phyloP scores from a whole-genome alignment of 2,113 vertebrate genomes.

The Pitta sordida region DNA sequence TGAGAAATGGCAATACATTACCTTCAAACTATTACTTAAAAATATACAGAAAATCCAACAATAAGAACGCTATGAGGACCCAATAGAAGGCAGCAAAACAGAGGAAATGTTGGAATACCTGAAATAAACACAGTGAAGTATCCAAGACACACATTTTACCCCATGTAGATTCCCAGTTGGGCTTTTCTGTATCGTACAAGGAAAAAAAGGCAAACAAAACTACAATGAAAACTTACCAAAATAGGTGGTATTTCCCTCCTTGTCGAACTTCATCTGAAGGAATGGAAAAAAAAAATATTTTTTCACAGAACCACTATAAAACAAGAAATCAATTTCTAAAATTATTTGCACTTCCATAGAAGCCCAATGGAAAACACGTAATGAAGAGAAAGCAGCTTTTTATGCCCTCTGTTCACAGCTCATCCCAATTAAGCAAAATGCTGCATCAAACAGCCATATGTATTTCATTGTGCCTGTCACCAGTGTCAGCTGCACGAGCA shows the following conservation, averaged over 20 bases:
- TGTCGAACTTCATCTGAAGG: constrained; percentile 90
- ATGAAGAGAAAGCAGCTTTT: neutral
- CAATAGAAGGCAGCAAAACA: neutral
- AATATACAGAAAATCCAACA: neutral
- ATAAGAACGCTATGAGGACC: neutral
- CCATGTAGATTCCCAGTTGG: neutral
- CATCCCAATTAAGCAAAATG: neutral
- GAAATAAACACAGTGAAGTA: neutral
- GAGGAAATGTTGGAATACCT: neutral
- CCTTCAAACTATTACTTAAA: neutral
- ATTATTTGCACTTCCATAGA: neutral
- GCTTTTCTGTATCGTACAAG: neutral
- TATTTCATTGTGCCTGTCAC: neutral
- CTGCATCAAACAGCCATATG: rapidly evolving
- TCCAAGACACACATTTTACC: neutral
- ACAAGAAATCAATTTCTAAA: neutral
- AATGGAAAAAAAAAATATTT: neutral
- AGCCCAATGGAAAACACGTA: neutral
- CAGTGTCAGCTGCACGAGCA: rapidly evolving
- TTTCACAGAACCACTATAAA: neutral
- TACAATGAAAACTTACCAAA: constrained; percentile 82
- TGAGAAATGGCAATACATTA: rapidly evolving
- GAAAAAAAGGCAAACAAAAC: neutral
- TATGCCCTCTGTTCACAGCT: neutral
- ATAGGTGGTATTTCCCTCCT: constrained; percentile 83